Conservation (phyloP, 2,888 invertebrate species). For the Seira sanloemensis region DNA sequence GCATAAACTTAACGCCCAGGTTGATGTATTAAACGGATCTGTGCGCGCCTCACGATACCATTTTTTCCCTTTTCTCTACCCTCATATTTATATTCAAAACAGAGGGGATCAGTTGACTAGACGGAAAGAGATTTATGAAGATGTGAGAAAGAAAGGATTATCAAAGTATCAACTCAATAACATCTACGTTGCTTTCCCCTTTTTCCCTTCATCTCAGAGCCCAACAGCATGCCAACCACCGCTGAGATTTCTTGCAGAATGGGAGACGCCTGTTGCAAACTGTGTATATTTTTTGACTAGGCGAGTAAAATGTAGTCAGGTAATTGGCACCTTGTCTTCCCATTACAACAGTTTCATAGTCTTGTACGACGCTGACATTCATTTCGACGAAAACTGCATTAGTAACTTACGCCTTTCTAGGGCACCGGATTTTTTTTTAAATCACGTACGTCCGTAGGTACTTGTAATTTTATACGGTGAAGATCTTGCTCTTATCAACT, state of each 20-base stretch:
- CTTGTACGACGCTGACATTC: too few relatives aligned
- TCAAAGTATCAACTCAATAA: slow-evolving; percentile 38
- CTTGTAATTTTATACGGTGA: too few relatives aligned
- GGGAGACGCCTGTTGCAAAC: slow-evolving; percentile 51
- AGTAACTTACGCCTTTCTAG: too few relatives aligned
- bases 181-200: slow-evolving; percentile 1
- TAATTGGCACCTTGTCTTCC: slow-evolving; percentile 50
- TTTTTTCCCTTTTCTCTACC: background rate
- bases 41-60: background rate
- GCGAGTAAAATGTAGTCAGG: slow-evolving; percentile 39
- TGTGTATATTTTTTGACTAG: slow-evolving; percentile 45
- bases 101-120: background rate
- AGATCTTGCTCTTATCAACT: too few relatives aligned
- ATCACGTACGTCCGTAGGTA: too few relatives aligned
- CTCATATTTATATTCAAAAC: slow-evolving; percentile 1
- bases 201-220: background rate
- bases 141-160: slow-evolving; percentile 38
- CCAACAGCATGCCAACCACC: too few relatives aligned
- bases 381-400: too few relatives aligned
- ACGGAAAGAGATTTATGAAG: slow-evolving; percentile 49
- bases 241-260: too few relatives aligned
- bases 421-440: too few relatives aligned
- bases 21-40: background rate
- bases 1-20: background rate
- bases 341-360: slow-evolving; percentile 36